Evolutionary conservation across 2,888 invertebrate species (phyloP), one percentile per base, ranked within the genome.

Genomic region (Thereva nobilitata): DNA sequence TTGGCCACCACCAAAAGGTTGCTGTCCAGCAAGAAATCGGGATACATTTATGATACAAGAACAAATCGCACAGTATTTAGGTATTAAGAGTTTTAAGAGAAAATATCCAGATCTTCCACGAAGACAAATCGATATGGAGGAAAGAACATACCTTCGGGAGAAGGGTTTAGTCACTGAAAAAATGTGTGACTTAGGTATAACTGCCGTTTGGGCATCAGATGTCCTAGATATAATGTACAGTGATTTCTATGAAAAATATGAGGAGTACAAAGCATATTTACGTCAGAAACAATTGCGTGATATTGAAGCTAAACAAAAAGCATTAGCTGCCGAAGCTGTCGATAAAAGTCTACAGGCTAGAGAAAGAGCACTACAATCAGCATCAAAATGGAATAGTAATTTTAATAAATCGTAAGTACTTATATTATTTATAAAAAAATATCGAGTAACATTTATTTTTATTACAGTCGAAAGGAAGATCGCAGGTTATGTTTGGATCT

Each of bases 21-120:
- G 80, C 69, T 80, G 86, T 82, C 73, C 86, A 79, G 72, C 87
- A 6, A 79, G 78, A 66, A 79, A 79, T 74, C 79, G 88, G 56
- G 91, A 96, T 75, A 91, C 92, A 57, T 95, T 89, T 82, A 94
- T 97, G 91, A 88, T 97, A 67, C 96, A 98, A 81, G 98, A 98
- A 79, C 98, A 87, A 92, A 91, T 99, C 70, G 93, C 95, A 0
- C 92, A 96, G 78, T 97, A 92, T 82, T 85, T 99, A 70, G 93
- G 92, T 45, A 92, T 98, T 41, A 97, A 95, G 78, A 96, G 97
- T 67, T 98, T 99, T 80, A 97, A 97, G 80, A 86, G 98, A 71
- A 95, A 97, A 77, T 95, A 95, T 82, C 91, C 93, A n/a, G 93
- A 94, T 79, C 80, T 94, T 63, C 87, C 88, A 72, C 85, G 97